Percentiles rank a stretch among this genome's conserved stretches.
Conservation (phyloP, 2,888 invertebrate genomes). For the Vannuccia rotundouncinata region DNA sequence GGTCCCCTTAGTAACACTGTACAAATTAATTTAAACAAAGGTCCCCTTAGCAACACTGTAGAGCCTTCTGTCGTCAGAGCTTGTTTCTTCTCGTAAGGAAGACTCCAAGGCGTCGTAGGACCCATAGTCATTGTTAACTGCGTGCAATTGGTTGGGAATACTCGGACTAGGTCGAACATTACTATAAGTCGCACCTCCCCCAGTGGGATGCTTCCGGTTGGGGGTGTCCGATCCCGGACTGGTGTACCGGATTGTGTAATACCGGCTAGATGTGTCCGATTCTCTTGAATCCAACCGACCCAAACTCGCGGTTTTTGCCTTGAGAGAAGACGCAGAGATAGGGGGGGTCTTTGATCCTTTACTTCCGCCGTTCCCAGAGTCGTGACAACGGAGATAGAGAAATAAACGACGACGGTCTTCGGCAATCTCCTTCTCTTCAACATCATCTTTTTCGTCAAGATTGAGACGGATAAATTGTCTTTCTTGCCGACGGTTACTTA, state of each 20-base stretch:
- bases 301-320: neutral
- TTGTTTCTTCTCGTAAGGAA: neutral
- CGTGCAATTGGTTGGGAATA: neutral
- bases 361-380: neutral
- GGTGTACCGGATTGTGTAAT: neutral
- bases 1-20: too few relatives aligned
- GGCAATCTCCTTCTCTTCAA: neutral
- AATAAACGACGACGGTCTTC: neutral
- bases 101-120: neutral
- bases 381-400: neutral
- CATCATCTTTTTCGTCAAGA: neutral
- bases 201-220: neutral
- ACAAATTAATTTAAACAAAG: neutral
- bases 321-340: neutral
- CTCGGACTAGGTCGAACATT: neutral
- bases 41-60: neutral
- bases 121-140: neutral
- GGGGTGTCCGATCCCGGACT: neutral
- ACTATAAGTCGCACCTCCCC: neutral
- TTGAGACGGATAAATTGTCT: neutral
- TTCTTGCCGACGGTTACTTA: neutral
- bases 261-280: neutral
- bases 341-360: neutral
- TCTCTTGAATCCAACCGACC: neutral
- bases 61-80: neutral